phyloP scores from a whole-genome alignment of 2,797 vertebrate genomes.

The Centroberyx gerrardi region DNA sequence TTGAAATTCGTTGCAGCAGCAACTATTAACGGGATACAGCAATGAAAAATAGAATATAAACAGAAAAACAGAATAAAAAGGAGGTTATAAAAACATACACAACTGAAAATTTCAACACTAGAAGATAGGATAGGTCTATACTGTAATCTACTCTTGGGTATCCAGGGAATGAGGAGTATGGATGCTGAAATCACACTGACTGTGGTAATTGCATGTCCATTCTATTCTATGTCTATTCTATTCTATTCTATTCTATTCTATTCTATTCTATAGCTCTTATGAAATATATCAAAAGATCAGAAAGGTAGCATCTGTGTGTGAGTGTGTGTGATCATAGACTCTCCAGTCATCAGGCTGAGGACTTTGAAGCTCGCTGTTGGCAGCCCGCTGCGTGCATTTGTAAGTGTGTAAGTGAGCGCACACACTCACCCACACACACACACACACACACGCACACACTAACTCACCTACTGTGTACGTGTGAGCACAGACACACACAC shows the following conservation, averaged over 20 bases:
- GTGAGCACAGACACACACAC: constrained; percentile 27
- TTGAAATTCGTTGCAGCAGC: neutral
- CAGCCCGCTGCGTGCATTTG: constrained; percentile 34
- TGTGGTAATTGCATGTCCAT: constrained; percentile 46
- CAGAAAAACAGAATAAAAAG: neutral
- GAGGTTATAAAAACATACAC: constrained; percentile 7
- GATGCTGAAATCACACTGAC: constrained; percentile 42
- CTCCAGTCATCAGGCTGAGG: constrained; percentile 3
- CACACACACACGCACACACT: neutral
- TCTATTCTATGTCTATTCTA: constrained; percentile 33
- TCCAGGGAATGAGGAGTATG: constrained; percentile 16
- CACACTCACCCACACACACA: neutral
- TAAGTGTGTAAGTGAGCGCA: neutral
- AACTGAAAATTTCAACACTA: too few relatives aligned
- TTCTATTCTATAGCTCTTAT: constrained; percentile 15
- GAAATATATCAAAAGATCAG: constrained; percentile 59
- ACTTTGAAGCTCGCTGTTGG: constrained; percentile 59
- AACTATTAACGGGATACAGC: neutral
- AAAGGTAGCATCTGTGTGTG: constrained; percentile 36
- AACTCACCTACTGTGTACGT: neutral
- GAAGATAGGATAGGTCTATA: neutral
- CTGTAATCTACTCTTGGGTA: constrained; percentile 19
- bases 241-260: neutral
- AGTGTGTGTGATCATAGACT: constrained; percentile 1
- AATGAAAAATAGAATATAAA: neutral